phyloP scores from a whole-genome alignment of 1,140 invertebrate genomes.

The Drosophila leontia region DNA sequence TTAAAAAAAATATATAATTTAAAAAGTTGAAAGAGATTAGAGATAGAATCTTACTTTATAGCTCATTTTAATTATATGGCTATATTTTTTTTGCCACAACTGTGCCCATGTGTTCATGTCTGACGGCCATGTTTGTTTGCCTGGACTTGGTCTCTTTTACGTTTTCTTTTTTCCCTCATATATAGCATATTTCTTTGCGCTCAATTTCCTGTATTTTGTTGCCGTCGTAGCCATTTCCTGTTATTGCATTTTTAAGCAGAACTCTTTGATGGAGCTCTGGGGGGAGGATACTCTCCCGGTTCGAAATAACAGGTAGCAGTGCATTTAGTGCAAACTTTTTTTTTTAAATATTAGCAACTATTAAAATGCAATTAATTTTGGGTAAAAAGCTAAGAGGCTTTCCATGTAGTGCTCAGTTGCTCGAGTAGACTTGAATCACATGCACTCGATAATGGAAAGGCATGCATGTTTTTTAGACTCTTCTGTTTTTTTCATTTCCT shows the following conservation, averaged over 20 bases:
- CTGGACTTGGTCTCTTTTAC: conserved; percentile 45
- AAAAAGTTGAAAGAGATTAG: not conserved
- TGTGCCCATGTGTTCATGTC: conserved; percentile 33
- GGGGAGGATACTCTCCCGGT: not conserved
- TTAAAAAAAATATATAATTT: not conserved
- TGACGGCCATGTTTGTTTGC: conserved; percentile 62
- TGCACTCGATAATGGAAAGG: conserved; percentile 45
- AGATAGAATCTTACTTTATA: not conserved
- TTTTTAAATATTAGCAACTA: conserved; percentile 52
- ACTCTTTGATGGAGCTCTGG: conserved; percentile 32
- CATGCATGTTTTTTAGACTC: conserved; percentile 23
- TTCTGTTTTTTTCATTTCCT: conserved; percentile 1
- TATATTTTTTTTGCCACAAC: not conserved
- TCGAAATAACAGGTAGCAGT: conserved; percentile 1
- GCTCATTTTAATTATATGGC: not conserved
- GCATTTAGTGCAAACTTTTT: conserved; percentile 18
- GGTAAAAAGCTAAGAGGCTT: conserved; percentile 51
- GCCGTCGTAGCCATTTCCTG: conserved; percentile 62
- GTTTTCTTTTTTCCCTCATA: conserved; percentile 8
- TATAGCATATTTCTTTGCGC: conserved; percentile 58
- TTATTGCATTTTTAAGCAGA: conserved; percentile 64
- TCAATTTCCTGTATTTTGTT: conserved; percentile 63
- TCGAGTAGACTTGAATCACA: conserved; percentile 25
- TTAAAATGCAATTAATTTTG: conserved; percentile 58
- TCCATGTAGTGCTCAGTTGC: conserved; percentile 26